Base-by-base conservation (phyloP, 2,113 vertebrate species). In the Epinephelus lanceolatus region DNA sequence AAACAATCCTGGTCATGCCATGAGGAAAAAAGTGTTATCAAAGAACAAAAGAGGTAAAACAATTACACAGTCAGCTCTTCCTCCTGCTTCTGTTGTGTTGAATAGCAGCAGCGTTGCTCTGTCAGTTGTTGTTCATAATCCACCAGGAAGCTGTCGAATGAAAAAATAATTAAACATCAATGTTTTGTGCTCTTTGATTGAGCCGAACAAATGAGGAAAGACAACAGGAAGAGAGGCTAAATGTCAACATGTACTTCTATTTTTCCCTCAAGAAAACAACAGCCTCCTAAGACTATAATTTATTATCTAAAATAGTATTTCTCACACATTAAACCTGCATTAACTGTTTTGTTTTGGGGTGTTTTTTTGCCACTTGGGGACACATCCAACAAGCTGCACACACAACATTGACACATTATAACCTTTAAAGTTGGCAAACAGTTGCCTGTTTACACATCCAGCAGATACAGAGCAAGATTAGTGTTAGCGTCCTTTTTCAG, bases 61-160 rank as follows among this genome's bases (percentile, higher is more conserved):
- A 7, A 86, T 56, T 51, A 55, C 51, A 72, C 21, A 74, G 68
- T 72, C 42, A 67, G 65, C 74, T 74, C 37, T 75, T 85, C 33
- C 40, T 80, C 66, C 67, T 77, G 56, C 42, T 83, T 71, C 63
- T 30, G 60, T 18, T 66, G 51, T 73, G 85, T 55, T 62, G 37
- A 83, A 53, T 6, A 23, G 80, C 52, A 70, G 84, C 63, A 59
- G 0, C 69, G 65, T 51, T 25, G 25, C 60, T 71, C 63, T 10
- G 81, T 94, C 89, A 94, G 91, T 94, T 94, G 92, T 94, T 94
- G 92, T 94, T 94, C 94, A 94, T 94, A 62, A 94, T 94, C 94
- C 94, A 94, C 94, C 94, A 94, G 51, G 94, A 94, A 12, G 94
- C 94, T 94, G 91, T 42, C 51, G 62, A 84, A 82, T 5, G 5